These are phyloP conservation scores for Gallinago solitaria DNA, from an alignment of 2,797 vertebrate genomes.

Conservation along the genomic window DNA sequence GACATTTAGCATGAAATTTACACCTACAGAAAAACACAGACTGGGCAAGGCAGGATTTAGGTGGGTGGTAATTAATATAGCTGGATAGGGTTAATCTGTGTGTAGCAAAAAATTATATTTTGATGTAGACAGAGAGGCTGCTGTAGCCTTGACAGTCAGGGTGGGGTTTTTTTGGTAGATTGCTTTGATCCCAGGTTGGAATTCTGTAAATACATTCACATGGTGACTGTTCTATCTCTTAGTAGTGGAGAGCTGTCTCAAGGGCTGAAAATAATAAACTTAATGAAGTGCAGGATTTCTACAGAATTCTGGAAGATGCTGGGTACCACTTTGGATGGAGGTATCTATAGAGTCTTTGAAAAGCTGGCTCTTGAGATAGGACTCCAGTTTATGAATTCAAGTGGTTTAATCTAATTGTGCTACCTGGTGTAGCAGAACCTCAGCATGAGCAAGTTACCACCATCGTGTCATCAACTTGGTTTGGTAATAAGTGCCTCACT, in stretches of 20 bases:
- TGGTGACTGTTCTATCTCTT: background rate
- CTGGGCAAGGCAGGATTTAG: background rate
- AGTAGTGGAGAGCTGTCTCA: background rate
- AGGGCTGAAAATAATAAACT: background rate
- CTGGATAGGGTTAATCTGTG: background rate
- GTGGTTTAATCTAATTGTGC: background rate
- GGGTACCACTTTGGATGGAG: background rate
- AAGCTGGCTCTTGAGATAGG: background rate
- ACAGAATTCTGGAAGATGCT: background rate
- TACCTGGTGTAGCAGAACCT: background rate
- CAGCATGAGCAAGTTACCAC: background rate
- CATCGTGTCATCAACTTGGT: background rate
- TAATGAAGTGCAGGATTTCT: background rate
- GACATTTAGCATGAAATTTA: background rate
- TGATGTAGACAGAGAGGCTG: background rate
- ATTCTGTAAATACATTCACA: background rate
- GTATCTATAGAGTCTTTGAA: background rate
- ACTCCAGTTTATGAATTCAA: background rate
- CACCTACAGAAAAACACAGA: background rate
- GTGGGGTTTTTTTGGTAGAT: background rate
- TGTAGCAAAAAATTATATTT: background rate
- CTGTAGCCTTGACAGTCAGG: fast-evolving
- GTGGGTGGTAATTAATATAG: background rate
- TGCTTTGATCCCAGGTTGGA: background rate
- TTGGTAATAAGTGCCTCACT: background rate